Evolutionary conservation across 1,140 invertebrate genomes (phyloP).

Genomic region (Scaptomyza graminum): DNA sequence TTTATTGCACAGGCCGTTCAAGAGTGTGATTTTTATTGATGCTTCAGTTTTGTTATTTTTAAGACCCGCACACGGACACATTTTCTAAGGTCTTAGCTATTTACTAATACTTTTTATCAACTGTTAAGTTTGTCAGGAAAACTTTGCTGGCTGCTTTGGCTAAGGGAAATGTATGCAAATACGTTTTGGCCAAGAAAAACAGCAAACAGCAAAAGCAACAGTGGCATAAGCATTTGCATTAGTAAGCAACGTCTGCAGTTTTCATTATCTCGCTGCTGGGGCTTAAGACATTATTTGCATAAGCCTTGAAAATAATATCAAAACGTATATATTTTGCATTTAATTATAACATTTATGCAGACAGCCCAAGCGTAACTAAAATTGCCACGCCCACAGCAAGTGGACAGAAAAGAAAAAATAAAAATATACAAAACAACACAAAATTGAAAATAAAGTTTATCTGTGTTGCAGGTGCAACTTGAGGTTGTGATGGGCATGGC

Average conservation of each 20-base stretch:
- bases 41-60: constrained; percentile 55
- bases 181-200: constrained; percentile 31
- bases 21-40: constrained; percentile 82
- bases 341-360: constrained; percentile 65
- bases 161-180: constrained; percentile 68
- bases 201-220: constrained; percentile 24
- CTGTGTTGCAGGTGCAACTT: constrained; percentile 2
- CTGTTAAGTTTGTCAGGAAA: constrained; percentile 42
- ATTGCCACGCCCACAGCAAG: constrained; percentile 41
- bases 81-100: constrained; percentile 25
- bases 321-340: constrained; percentile 72
- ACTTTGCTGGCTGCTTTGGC: constrained; percentile 14
- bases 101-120: constrained; percentile 64
- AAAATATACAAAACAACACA: constrained; percentile 32
- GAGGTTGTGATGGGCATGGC: constrained; percentile 18
- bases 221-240: constrained; percentile 18
- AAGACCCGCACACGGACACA: constrained; percentile 8
- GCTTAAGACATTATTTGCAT: constrained; percentile 74
- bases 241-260: constrained; percentile 58
- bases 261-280: constrained; percentile 60
- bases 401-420: constrained; percentile 29
- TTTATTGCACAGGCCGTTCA: constrained; percentile 71
- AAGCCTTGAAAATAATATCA: constrained; percentile 78
- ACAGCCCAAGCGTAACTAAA: constrained; percentile 19
- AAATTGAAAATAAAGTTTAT: constrained; percentile 68